Conservation (phyloP, 2,888 invertebrate species). For the Blomia tropicalis region DNA sequence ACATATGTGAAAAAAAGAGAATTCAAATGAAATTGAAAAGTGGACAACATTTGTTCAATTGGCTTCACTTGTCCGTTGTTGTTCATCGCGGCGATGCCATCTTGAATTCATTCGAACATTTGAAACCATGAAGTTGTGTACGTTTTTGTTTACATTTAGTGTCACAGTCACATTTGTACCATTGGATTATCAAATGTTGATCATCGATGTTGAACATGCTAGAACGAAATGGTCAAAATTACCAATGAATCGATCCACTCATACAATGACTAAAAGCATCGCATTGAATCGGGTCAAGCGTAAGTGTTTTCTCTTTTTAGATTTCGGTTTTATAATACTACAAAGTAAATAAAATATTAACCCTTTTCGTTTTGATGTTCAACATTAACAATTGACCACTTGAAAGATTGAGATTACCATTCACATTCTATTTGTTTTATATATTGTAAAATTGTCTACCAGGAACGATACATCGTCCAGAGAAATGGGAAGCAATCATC, state of each 20-base stretch:
- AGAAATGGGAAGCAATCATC: constrained; percentile 11
- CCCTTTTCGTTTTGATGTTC: too few relatives aligned
- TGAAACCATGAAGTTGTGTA: not conserved
- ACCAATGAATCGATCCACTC: not conserved
- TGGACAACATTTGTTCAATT: too few relatives aligned
- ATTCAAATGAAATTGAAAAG: too few relatives aligned
- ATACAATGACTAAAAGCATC: not conserved
- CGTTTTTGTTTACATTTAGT: not conserved
- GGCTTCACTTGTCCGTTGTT: too few relatives aligned
- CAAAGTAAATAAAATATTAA: too few relatives aligned
- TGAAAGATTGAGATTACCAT: not conserved
- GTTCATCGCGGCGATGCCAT: too few relatives aligned
- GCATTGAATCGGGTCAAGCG: constrained; percentile 1
- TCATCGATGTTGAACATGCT: not conserved
- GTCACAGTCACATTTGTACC: constrained; percentile 1
- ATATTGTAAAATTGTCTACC: too few relatives aligned
- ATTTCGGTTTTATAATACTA: too few relatives aligned
- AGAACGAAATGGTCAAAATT: not conserved
- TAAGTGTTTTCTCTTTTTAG: too few relatives aligned
- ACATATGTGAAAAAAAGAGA: too few relatives aligned
- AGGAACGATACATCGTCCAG: constrained; percentile 4
- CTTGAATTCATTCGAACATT: too few relatives aligned
- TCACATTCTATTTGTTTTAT: not conserved
- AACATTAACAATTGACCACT: too few relatives aligned
- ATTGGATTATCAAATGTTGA: not conserved